Evolutionary conservation across 2,113 vertebrate genomes (phyloP), one percentile per base, ranked within the genome.

Genomic region (Chroicocephalus ridibundus): DNA sequence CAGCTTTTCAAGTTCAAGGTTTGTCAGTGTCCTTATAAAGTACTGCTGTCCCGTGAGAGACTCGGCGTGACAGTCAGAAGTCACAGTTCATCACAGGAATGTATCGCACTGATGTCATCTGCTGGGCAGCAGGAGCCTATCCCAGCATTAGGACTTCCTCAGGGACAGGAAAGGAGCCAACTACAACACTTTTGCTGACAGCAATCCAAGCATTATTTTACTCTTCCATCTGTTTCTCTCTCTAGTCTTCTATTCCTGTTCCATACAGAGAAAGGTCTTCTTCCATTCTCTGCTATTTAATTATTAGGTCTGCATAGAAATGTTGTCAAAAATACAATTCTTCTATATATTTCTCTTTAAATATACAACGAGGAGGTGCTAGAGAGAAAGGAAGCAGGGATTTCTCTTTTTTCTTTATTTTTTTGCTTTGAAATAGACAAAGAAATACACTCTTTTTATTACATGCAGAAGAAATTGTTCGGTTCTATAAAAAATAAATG

Each of bases 151-250:
- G 69, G 49, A 36, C 74, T 94, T 96, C 92, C 92, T 93, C 14
- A 0, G 94, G 85, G 82, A 95, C 62, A 90, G 88, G 65, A 95
- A 90, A 94, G 40, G 40, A 96, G 79, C 95, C 95, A 95, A 79
- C 49, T 90, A 64, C 92, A 96, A 84, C 78, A 82, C 78, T 96
- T 91, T 13, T 74, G 44, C 78, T 94, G 93, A 84, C 92, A 95
- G 40, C 10, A 40, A 49, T 93, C 95, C 97, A 97, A 95, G 62
- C 65, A 90, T 94, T 96, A 88, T 94, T 96, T 95, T 97, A 96
- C 70, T 70, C 84, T 82, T 93, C 92, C 96, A 94, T 97, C 94
- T 96, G 94, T 95, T 97, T 97, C 82, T 68, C 52, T 94, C 61
- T 92, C 79, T 36, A 25, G 47, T 65, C 74, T 91, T 72, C 52